Conservation (phyloP, 2,113 vertebrate species). For the Taurulus bubalis region DNA sequence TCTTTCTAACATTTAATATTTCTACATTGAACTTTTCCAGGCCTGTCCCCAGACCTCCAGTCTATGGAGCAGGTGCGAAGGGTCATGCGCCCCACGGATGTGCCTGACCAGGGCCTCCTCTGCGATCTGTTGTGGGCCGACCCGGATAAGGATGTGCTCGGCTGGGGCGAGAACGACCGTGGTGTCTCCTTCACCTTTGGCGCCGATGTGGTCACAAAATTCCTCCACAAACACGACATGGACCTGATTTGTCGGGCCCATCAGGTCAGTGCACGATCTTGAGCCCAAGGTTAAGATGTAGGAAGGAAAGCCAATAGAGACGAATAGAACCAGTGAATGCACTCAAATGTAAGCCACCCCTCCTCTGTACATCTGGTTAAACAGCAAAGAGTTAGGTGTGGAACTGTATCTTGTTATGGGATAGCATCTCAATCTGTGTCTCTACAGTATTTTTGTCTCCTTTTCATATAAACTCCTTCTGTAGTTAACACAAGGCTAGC, state of each 20-base stretch:
- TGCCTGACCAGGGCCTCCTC: conserved; percentile 96
- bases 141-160: conserved; percentile 96
- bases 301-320: neutral
- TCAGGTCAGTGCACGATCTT: conserved; percentile 85
- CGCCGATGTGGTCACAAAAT: conserved; percentile 96
- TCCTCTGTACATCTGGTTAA: no score
- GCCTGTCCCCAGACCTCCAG: conserved; percentile 94
- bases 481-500: neutral
- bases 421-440: neutral
- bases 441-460: neutral
- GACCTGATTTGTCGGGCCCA: conserved; percentile 97
- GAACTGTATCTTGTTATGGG: neutral
- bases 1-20: neutral
- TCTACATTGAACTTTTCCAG: conserved; percentile 62
- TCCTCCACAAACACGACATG: conserved; percentile 97
- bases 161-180: conserved; percentile 97
- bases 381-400: neutral
- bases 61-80: conserved; percentile 97
- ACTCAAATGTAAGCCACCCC: neutral
- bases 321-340: neutral
- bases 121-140: conserved; percentile 97
- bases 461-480: neutral
- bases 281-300: neutral
- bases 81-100: conserved; percentile 96
- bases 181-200: conserved; percentile 97